These are phyloP conservation scores for Rousettus madagascariensis DNA, from an alignment of 2,797 vertebrate genomes.

Conservation along the genomic window DNA sequence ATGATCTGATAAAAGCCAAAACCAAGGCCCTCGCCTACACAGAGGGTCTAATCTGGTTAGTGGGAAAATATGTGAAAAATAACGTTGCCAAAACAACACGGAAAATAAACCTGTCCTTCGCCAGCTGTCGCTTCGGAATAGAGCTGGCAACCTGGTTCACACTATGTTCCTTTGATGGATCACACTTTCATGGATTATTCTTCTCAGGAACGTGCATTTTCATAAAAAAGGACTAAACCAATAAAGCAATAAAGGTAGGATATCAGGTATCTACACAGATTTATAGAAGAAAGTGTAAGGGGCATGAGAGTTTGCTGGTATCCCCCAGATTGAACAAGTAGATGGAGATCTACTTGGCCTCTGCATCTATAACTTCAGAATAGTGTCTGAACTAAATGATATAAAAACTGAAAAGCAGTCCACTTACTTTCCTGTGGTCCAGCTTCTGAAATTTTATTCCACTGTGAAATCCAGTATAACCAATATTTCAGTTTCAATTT, in stretches of 20 bases:
- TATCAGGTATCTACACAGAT: not conserved
- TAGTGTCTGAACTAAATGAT: not conserved
- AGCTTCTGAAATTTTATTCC: not conserved
- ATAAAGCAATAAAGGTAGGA: constrained; percentile 35
- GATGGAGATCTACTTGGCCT: not conserved
- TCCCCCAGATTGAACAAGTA: not conserved
- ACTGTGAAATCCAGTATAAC: constrained; percentile 42
- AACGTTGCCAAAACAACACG: not conserved
- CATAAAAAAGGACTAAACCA: constrained; percentile 36
- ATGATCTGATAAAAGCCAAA: constrained; percentile 31
- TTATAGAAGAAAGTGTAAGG: constrained; percentile 9
- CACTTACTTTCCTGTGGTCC: not conserved
- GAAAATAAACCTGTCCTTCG: constrained; percentile 45
- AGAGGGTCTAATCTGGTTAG: constrained; percentile 39
- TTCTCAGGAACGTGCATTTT: constrained; percentile 46
- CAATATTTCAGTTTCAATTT: constrained; percentile 65
- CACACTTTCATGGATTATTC: constrained; percentile 37
- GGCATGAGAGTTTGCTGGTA: not conserved
- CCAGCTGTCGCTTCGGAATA: constrained; percentile 1
- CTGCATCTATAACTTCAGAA: not conserved
- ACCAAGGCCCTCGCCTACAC: not conserved
- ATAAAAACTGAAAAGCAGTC: not conserved
- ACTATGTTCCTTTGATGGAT: constrained; percentile 59
- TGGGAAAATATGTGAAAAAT: constrained; percentile 12
- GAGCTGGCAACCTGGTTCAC: constrained; percentile 44